A percentile compares a stretch with the other conserved stretches of the same genome.
These are phyloP conservation scores for Saxicola maurus DNA, from an alignment of 2,797 vertebrate species.

Conservation along the genomic window DNA sequence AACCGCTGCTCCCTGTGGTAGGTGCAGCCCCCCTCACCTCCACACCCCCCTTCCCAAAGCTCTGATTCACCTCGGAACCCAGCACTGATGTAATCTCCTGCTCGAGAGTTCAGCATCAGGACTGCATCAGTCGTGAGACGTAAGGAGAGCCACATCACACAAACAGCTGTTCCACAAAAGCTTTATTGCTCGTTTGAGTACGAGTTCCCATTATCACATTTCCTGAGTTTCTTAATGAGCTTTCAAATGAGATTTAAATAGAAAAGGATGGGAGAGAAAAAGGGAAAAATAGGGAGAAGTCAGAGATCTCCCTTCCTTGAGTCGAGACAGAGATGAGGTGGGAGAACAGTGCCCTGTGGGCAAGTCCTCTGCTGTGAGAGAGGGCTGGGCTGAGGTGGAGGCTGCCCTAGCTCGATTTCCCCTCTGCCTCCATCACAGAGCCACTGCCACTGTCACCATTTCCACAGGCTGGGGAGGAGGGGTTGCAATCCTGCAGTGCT, in stretches of 20 bases:
- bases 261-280: neutral
- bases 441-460: neutral
- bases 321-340: neutral
- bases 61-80: neutral
- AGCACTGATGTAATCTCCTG: conserved; percentile 39
- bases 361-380: fast-evolving
- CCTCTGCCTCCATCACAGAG: neutral
- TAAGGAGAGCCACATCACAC: conserved; percentile 39
- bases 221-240: conserved; percentile 58
- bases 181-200: conserved; percentile 61
- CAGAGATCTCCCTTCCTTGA: neutral
- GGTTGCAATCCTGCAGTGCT: neutral
- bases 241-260: conserved; percentile 59
- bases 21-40: neutral
- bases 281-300: neutral
- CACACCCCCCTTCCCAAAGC: neutral
- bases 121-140: conserved; percentile 25
- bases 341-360: neutral
- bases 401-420: neutral
- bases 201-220: conserved; percentile 43
- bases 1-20: fast-evolving
- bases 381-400: neutral
- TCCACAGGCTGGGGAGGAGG: neutral
- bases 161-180: conserved; percentile 63
- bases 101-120: conserved; percentile 29